Evolutionary conservation across 2,888 invertebrate genomes (phyloP).

Genomic region (Eupelmus urozonus): DNA sequence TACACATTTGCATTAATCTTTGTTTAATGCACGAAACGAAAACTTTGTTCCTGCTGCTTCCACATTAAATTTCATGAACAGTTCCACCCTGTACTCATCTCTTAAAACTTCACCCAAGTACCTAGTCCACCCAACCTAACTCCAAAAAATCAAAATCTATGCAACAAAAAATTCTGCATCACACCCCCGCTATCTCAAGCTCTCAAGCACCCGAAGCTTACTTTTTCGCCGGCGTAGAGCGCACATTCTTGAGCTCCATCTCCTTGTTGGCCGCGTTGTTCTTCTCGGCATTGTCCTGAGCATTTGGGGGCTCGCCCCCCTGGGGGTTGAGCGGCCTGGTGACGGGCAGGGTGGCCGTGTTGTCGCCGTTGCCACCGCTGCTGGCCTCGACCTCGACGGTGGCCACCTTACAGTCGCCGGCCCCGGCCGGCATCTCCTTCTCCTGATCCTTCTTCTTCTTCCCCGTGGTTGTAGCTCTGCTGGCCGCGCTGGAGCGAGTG

Average conservation of each 20-base stretch:
- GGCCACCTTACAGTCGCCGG: slow-evolving; percentile 91
- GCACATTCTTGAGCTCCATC: slow-evolving; percentile 91
- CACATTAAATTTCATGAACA: no score
- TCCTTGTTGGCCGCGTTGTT: slow-evolving; percentile 91
- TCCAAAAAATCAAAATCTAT: no score
- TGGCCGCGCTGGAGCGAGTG: slow-evolving; percentile 9
- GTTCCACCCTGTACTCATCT: no score
- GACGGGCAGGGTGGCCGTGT: slow-evolving; percentile 93
- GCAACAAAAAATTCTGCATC: no score
- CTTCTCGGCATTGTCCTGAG: slow-evolving; percentile 85
- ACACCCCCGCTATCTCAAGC: no score
- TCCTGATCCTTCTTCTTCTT: slow-evolving; percentile 57
- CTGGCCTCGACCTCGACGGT: slow-evolving; percentile 92
- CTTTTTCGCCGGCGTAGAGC: slow-evolving; percentile 91
- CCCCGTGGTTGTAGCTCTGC: slow-evolving; percentile 12
- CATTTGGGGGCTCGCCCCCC: slow-evolving; percentile 81
- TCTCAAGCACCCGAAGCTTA: no score
- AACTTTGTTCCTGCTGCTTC: no score
- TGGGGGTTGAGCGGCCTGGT: slow-evolving; percentile 84
- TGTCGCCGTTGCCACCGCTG: slow-evolving; percentile 82
- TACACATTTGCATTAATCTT: no score
- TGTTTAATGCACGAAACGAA: no score
- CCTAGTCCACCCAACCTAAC: no score
- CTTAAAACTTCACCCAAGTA: no score
- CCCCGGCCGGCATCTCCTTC: slow-evolving; percentile 80